Conservation (phyloP, 2,888 invertebrate genomes). For the Oscheius sp. region DNA sequence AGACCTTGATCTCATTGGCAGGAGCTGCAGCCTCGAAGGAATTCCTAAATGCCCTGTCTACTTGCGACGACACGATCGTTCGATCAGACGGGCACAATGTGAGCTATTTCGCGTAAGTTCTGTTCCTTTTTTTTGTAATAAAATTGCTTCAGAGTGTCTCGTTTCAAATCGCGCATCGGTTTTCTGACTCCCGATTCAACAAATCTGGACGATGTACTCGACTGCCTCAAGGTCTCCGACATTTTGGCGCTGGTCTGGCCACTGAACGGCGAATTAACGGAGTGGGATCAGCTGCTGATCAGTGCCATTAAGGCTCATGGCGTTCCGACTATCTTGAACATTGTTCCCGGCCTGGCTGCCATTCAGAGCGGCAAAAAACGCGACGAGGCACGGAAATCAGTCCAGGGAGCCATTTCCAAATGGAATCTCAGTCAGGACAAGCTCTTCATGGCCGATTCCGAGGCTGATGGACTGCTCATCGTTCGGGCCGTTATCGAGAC, state of each 20-base stretch:
- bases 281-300: slow-evolving; percentile 61
- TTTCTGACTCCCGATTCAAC: slow-evolving; percentile 63
- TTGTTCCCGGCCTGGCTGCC: slow-evolving; percentile 62
- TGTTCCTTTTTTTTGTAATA: slow-evolving; percentile 16
- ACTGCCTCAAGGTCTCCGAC: slow-evolving; percentile 80
- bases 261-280: slow-evolving; percentile 76
- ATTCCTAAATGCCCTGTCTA: slow-evolving; percentile 47
- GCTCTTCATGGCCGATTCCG: slow-evolving; percentile 83
- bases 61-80: slow-evolving; percentile 52
- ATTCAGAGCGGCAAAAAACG: slow-evolving; percentile 61
- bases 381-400: slow-evolving; percentile 59
- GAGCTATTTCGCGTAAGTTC: slow-evolving; percentile 54
- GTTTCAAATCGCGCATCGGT: slow-evolving; percentile 64
- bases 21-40: slow-evolving; percentile 47
- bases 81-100: slow-evolving; percentile 49
- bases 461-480: slow-evolving; percentile 80
- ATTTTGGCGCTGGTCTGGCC: slow-evolving; percentile 83
- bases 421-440: slow-evolving; percentile 83
- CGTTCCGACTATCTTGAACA: slow-evolving; percentile 76
- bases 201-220: slow-evolving; percentile 60
- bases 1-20: slow-evolving; percentile 66
- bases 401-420: slow-evolving; percentile 53
- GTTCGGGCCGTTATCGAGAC: slow-evolving; percentile 85
- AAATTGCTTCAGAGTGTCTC: slow-evolving; percentile 55
- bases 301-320: slow-evolving; percentile 66